A percentile compares a stretch with the other conserved stretches of the same genome.
Conservation (phyloP, 2,113 vertebrate species). For the Equus przewalskii region DNA sequence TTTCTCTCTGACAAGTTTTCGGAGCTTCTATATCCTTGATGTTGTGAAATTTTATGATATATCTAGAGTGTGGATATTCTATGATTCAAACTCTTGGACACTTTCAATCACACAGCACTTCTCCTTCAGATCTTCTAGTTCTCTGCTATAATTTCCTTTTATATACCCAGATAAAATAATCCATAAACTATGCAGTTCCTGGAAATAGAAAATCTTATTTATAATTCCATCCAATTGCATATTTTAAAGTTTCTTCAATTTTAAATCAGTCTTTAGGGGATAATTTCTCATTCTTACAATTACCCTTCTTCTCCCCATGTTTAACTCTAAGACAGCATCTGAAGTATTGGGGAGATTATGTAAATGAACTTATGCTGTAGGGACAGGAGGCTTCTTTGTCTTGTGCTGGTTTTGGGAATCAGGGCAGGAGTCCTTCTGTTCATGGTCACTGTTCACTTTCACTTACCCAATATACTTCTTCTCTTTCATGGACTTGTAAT, state of each 20-base stretch:
- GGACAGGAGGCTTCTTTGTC: not conserved
- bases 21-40: constrained; percentile 11
- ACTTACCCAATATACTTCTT: not conserved
- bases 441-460: not conserved
- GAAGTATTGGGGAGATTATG: not conserved
- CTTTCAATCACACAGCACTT: not conserved
- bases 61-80: not conserved
- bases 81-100: not conserved
- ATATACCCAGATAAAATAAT: not conserved
- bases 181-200: not conserved
- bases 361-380: not conserved
- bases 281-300: not conserved
- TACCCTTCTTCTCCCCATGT: not conserved
- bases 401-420: not conserved
- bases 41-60: not conserved
- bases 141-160: not conserved
- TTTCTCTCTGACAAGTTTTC: not conserved
- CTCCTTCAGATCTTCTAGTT: not conserved
- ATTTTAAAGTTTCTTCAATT: not conserved
- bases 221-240: not conserved
- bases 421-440: not conserved
- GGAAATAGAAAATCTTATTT: not conserved
- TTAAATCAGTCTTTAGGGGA: not conserved
- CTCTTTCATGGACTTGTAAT: not conserved
- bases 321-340: not conserved